A percentile compares a stretch with the other conserved stretches of the same genome.
These are phyloP conservation scores for Drosophila siamana DNA, from an alignment of 2,888 invertebrate genomes.

Conservation along the genomic window DNA sequence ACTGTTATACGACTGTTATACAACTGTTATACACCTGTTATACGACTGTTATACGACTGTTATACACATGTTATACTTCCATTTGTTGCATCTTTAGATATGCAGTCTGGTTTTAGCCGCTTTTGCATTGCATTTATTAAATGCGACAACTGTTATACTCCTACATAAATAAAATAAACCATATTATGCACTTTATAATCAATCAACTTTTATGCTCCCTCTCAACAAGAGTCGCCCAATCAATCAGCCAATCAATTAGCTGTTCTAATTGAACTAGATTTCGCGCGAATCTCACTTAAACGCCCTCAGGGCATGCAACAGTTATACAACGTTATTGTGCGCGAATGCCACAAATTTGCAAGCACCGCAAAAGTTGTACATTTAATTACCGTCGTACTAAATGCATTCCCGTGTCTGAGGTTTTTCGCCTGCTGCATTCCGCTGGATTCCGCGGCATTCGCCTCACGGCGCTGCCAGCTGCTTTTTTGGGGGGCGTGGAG, in stretches of 20 bases:
- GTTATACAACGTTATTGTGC: not conserved
- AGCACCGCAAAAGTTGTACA: conserved; percentile 25
- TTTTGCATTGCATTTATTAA: too few species aligned
- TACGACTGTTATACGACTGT: too few species aligned
- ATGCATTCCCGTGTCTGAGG: conserved; percentile 50
- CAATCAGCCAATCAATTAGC: conserved; percentile 1
- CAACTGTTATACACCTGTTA: too few species aligned
- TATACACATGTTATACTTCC: too few species aligned
- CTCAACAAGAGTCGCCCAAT: not conserved
- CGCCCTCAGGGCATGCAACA: conserved; percentile 11
- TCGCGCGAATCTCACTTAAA: conserved; percentile 10
- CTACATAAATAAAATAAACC: too few species aligned
- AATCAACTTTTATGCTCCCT: too few species aligned
- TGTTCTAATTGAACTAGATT: conserved; percentile 6
- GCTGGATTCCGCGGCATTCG: conserved; percentile 15
- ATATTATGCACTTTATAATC: too few species aligned
- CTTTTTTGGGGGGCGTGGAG: conserved; percentile 3
- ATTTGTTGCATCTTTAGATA: too few species aligned
- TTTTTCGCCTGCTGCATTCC: conserved; percentile 22
- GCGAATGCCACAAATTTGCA: not conserved
- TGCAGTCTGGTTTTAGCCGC: too few species aligned
- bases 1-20: too few species aligned
- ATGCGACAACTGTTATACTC: too few species aligned
- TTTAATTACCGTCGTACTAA: conserved; percentile 52
- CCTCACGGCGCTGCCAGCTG: conserved; percentile 31